Evolutionary conservation across 23 tunicate genomes (phyloP), one percentile per base, ranked within the genome.

Genomic region (Phallusia fumigata): DNA sequence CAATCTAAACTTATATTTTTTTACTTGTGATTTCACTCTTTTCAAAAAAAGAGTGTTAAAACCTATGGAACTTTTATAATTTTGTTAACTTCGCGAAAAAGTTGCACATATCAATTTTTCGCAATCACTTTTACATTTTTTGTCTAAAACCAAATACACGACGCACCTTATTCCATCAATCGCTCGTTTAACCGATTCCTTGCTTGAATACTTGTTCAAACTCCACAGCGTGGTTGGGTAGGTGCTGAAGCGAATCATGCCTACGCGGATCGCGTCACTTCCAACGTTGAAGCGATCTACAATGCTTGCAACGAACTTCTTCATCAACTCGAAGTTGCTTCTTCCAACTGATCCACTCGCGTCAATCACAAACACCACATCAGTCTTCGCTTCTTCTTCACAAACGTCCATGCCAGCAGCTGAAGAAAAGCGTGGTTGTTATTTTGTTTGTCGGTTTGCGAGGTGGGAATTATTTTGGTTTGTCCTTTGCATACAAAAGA

Each of bases 291-390:
- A 86, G 22, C 84, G 72, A 18, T 86, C 36, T 16, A 86, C 84
- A 30, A 86, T 80, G 26, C 36, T 79, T 12, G 83, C 65, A 19
- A 86, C 74, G 45, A 86, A 86, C 22, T 44, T 69, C 31, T 65
- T 35, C 33, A 86, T 33, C 53, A 45, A 33, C 8, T 44, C 76
- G 36, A 86, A 86, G 79, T 86, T 86, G 31, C 31, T 69, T 1
- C 52, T 32, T 22, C 83, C 76, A 34, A 86, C 89, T 3, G 89
- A 86, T 21, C 89, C 89, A 50, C 89, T 86, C 24, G 89, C 74
- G 65, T 86, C 89, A 19, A 86, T 69, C 73, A 86, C 83, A 36
- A 86, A 86, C 26, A 86, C 65, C 19, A 86, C 36, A 69, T 86
- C 89, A 28, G 83, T 79, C 10, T 40, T 33, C 10, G 83, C 83